Evolutionary conservation across 1,140 invertebrate genomes (phyloP), one percentile per base, ranked within the genome.

Genomic region (Harlomillsia oculata): DNA sequence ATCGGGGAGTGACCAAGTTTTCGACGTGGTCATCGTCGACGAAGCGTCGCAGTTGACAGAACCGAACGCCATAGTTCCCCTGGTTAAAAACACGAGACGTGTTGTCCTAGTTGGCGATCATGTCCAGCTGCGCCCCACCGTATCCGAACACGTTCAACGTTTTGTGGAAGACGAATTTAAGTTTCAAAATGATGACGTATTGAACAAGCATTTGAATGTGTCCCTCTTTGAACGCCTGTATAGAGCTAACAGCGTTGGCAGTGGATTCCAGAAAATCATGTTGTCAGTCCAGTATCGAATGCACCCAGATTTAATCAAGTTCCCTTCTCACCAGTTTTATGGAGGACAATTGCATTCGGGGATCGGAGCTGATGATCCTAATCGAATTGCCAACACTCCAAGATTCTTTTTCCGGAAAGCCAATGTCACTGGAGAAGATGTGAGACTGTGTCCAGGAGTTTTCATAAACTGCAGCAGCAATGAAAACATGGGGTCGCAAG

Each of bases 81-180:
- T 78, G 1, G 68, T 70, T 23, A 62, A 64, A 53, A 50, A 40
- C 0, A 59, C 66, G 6, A 44, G 66, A 11, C 70, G 67, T 51
- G 74, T 78, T 59, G 69, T 79, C 13, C 62, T 79, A n/a, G 76
- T 79, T 14, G 78, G 77, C 13, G 77, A 79, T 66, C 70, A 69
- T 11, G 61, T 72, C 46, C 77, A 79, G 60, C 62, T 79, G 28
- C 71, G 72, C 6, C 76, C 77, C 13, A 71, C 77, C 2, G 74
- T 79, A 2, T 57, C 29, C 14, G n/a, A 32, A 44, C n/a, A 32
- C 14, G n/a, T n/a, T 40, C 30, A 1, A 29, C 41, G 44, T 30
- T 28, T 40, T 50, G 11, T 36, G 37, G 30, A 25, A n/a, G n/a
- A n/a, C n/a, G n/a, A 13, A 5, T 29, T n/a, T 36, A 44, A 14